Percentiles rank a stretch among this genome's conserved stretches.
Evolutionary conservation across 2,888 invertebrate genomes (phyloP).

Genomic region (Diachrysia chrysitis): DNA sequence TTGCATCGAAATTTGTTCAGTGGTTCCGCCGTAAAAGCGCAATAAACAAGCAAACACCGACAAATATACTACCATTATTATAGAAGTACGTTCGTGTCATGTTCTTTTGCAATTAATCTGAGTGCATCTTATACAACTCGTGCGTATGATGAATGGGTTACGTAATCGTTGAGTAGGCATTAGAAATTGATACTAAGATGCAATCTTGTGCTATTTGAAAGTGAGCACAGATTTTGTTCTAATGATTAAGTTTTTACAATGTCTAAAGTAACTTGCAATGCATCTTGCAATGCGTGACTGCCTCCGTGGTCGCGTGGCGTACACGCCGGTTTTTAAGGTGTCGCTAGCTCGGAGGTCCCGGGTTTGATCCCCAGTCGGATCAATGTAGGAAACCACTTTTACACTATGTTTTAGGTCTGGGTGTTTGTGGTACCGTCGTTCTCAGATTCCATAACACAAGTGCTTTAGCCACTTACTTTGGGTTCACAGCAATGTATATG

Average conservation of each 20-base stretch:
- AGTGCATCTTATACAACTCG: conserved; percentile 36
- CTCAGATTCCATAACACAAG: no score
- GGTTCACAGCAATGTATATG: no score
- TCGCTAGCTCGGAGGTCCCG: no score
- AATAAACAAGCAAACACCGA: no score
- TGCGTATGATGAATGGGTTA: conserved; percentile 39
- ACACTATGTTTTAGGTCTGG: no score
- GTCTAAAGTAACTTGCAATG: background rate
- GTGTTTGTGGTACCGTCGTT: no score
- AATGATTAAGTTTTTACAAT: background rate
- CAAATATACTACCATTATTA: background rate
- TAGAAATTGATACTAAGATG: conserved; percentile 35
- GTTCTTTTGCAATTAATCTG: conserved; percentile 20
- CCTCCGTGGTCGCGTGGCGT: no score
- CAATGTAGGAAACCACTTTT: no score
- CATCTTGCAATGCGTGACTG: background rate
- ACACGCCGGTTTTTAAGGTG: no score
- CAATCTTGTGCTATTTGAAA: conserved; percentile 18
- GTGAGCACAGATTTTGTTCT: conserved; percentile 7
- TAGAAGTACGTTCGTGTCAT: conserved; percentile 1
- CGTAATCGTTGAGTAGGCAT: conserved; percentile 42
- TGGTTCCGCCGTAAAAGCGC: background rate
- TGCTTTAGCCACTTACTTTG: no score
- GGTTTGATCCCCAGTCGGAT: no score
- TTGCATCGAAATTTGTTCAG: background rate